Base-by-base conservation (phyloP, 2,113 vertebrate species). In the Mus spicilegus region DNA sequence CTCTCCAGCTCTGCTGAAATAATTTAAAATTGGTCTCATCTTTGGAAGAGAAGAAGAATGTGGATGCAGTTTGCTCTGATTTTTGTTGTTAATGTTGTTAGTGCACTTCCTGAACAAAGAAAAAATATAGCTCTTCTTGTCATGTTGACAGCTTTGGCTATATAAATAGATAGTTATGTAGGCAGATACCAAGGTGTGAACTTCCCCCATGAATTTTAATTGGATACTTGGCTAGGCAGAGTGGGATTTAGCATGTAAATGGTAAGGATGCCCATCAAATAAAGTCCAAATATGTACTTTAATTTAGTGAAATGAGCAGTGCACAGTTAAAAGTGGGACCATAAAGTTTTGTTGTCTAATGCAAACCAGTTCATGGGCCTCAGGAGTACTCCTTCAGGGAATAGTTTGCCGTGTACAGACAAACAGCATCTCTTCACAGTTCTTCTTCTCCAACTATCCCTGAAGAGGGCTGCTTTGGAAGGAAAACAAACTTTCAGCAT, bases 141-240 rank as follows among this genome's bases (percentile, higher is more conserved):
- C 95, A 94, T 97, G 92, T 97, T 97, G 97, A 97, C 97, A 97
- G 97, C 92, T 96, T 97, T 97, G 95, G 97, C 86, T 97, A 94
- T 94, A 98, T 96, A 98, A 97, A 98, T 98, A 98, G 97, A 95
- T 95, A 95, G 65, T 63, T 97, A 95, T 85, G 97, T 97, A 96
- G 97, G 97, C 97, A 98, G 97, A 96, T 93, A 94, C 96, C 58
- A 87, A 98, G 95, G 97, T 98, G 97, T 96, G 97, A 98, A 97
- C 89, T 94, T 98, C 97, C 97, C 97, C 96, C 97, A 89, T 97
- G 92, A 93, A 97, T 97, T 98, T 96, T 96, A 97, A 98, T 98
- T 98, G 97, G 96, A 89, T 95, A 87, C 90, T 92, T 90, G 92
- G 81, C 90, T 96, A 92, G 69, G n/a, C 95, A 97, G 95, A 96